These are phyloP conservation scores for Drosophila borealis DNA, from an alignment of 2,888 invertebrate species.

Conservation along the genomic window DNA sequence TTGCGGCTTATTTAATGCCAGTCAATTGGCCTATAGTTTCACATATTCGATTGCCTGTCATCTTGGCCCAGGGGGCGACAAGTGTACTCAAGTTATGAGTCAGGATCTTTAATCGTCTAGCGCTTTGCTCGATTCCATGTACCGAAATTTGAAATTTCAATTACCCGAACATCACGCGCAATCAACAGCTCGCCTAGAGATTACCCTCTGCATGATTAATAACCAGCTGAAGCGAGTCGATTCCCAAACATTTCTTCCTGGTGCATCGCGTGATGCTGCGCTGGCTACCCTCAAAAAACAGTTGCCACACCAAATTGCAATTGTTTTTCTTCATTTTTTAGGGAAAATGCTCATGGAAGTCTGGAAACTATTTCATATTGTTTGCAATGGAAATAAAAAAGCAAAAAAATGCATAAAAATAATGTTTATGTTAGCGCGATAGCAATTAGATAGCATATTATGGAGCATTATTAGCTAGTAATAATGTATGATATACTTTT, in stretches of 20 bases:
- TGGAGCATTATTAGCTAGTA: too few species aligned
- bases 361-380: background rate
- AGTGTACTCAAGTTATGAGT: constrained; percentile 67
- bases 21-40: constrained; percentile 4
- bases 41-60: constrained; percentile 30
- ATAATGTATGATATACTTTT: too few species aligned
- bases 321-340: constrained; percentile 32
- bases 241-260: constrained; percentile 37
- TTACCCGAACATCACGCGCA: constrained; percentile 75
- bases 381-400: background rate
- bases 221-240: constrained; percentile 32
- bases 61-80: constrained; percentile 60
- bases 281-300: constrained; percentile 34
- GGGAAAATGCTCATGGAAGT: background rate
- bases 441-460: too few species aligned
- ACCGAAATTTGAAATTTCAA: constrained; percentile 68
- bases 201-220: constrained; percentile 66
- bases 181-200: constrained; percentile 61
- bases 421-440: too few species aligned
- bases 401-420: too few species aligned
- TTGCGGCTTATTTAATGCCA: constrained; percentile 13
- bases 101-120: constrained; percentile 61
- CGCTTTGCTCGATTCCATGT: constrained; percentile 42
- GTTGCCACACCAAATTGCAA: constrained; percentile 57
- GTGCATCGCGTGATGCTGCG: constrained; percentile 62